A percentile compares a stretch with the other conserved stretches of the same genome.
These are phyloP conservation scores for Tiliacea citrago DNA, from an alignment of 2,888 invertebrate genomes.

Conservation along the genomic window DNA sequence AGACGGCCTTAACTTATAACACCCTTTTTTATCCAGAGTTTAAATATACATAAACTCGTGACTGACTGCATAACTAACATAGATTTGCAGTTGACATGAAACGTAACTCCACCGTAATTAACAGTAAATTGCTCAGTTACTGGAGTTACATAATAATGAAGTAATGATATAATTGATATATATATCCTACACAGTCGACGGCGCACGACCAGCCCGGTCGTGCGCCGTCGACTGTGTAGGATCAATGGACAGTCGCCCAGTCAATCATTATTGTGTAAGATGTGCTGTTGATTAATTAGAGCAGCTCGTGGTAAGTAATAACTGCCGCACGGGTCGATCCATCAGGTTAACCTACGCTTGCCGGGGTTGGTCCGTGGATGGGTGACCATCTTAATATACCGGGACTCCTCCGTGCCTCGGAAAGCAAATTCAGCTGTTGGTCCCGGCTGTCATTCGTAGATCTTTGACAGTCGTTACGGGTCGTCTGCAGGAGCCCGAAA, in stretches of 20 bases:
- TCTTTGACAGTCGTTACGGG: too few species aligned
- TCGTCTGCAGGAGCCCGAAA: too few species aligned
- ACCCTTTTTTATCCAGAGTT: too few species aligned
- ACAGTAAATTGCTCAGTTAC: background rate
- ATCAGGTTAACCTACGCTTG: too few species aligned
- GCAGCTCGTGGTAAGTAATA: too few species aligned
- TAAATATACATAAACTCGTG: background rate
- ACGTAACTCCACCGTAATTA: conserved; percentile 15
- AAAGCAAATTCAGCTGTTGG: too few species aligned
- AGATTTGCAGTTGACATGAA: conserved; percentile 16
- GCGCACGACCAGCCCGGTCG: conserved; percentile 13
- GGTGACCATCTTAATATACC: too few species aligned
- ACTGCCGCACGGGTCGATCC: too few species aligned
- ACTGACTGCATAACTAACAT: background rate
- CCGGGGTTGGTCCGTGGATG: too few species aligned
- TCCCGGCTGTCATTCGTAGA: too few species aligned
- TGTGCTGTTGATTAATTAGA: conserved; percentile 10
- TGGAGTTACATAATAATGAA: conserved; percentile 42
- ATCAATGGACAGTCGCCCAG: background rate
- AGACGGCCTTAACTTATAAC: too few species aligned
- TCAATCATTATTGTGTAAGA: conserved; percentile 21
- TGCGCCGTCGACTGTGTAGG: background rate
- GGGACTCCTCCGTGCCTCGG: too few species aligned
- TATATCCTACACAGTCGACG: background rate
- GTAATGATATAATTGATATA: conserved; percentile 50